phyloP scores from a whole-genome alignment of 2,888 invertebrate species.

The Eretmocerus hayati region DNA sequence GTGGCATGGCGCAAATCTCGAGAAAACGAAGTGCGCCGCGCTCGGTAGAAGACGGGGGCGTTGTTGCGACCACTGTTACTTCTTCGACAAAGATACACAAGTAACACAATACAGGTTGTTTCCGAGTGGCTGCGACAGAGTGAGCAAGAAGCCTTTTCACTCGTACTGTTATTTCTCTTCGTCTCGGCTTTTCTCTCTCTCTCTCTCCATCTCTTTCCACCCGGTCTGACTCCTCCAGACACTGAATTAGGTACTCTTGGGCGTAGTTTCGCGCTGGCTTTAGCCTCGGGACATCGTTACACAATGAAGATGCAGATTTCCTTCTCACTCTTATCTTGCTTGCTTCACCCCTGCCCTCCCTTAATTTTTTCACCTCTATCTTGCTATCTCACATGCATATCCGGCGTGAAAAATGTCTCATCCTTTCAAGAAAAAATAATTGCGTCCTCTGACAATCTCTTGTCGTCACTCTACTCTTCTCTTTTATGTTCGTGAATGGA shows the following conservation, averaged over 20 bases:
- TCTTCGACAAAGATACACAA: constrained; percentile 6
- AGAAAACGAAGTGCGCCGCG: constrained; percentile 22
- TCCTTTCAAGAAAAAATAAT: too few species aligned
- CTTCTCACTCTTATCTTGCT: constrained; percentile 15
- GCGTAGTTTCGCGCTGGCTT: constrained; percentile 24
- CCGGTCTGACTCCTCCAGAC: constrained; percentile 5
- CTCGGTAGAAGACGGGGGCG: too few species aligned
- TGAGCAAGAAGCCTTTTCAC: neutral
- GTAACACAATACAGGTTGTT: constrained; percentile 24
- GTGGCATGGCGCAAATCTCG: constrained; percentile 18
- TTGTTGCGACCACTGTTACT: constrained; percentile 10
- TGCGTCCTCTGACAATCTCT: too few species aligned
- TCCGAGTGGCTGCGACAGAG: constrained; percentile 11
- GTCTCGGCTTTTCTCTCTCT: neutral
- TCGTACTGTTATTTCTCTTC: neutral
- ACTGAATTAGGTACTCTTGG: constrained; percentile 33
- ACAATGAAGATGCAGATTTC: constrained; percentile 30
- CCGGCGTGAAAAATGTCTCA: too few species aligned
- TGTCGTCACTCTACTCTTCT: too few species aligned
- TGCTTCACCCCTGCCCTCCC: neutral
- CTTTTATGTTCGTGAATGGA: too few species aligned
- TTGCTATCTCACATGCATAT: too few species aligned
- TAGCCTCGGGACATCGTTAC: constrained; percentile 39
- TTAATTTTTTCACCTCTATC: neutral
- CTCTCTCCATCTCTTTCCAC: neutral